Evolutionary conservation across 2,888 invertebrate genomes (phyloP).

Genomic region (Scotopteryx bipunctaria): DNA sequence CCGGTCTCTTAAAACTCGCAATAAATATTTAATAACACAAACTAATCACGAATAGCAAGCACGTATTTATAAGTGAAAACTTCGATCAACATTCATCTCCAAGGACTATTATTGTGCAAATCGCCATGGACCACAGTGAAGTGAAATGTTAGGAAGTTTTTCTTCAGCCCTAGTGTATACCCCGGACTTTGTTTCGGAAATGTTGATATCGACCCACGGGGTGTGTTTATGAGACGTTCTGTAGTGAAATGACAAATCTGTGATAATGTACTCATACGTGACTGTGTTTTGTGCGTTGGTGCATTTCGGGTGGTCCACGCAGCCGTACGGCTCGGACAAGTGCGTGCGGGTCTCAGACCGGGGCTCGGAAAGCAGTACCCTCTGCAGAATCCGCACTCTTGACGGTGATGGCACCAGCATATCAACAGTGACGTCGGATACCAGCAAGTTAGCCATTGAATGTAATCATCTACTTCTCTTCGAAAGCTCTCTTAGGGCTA

Average conservation of each 20-base stretch:
- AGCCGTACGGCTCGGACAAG: constrained; percentile 80
- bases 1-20: constrained; percentile 67
- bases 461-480: constrained; percentile 91
- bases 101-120: constrained; percentile 48
- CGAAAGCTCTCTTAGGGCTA: constrained; percentile 89
- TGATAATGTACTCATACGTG: constrained; percentile 77
- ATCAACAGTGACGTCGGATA: constrained; percentile 85
- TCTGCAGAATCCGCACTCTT: constrained; percentile 88
- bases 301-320: constrained; percentile 80
- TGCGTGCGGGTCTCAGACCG: constrained; percentile 72
- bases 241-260: constrained; percentile 81
- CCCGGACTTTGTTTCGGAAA: constrained; percentile 82
- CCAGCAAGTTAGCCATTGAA: constrained; percentile 87
- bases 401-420: constrained; percentile 87
- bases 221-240: constrained; percentile 82
- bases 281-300: constrained; percentile 80
- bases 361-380: constrained; percentile 81
- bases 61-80: constrained; percentile 59
- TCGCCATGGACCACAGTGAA: constrained; percentile 67
- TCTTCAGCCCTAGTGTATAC: constrained; percentile 70
- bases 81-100: constrained; percentile 39
- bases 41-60: constrained; percentile 58
- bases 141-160: constrained; percentile 80
- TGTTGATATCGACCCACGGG: constrained; percentile 82
- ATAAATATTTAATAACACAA: constrained; percentile 75